These are phyloP conservation scores for Leptopilina myrica DNA, from an alignment of 2,888 invertebrate genomes.

Conservation along the genomic window DNA sequence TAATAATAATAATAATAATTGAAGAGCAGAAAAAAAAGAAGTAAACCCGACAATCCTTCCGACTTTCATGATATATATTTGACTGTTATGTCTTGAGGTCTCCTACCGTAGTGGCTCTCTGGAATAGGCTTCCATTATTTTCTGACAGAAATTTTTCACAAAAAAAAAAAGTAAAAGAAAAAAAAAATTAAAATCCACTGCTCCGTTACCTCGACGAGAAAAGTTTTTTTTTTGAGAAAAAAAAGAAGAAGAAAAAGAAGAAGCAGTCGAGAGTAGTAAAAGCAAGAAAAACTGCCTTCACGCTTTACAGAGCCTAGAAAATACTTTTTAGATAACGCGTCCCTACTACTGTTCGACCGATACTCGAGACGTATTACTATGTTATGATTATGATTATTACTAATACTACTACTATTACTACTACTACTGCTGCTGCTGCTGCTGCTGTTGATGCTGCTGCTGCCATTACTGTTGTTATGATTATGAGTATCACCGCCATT, in stretches of 20 bases:
- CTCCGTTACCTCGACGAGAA: conserved; percentile 17
- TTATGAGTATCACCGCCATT: conserved; percentile 55
- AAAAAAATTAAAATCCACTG: conserved; percentile 5
- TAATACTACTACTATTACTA: conserved; percentile 57
- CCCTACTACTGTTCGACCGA: conserved; percentile 59
- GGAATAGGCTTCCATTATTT: conserved; percentile 27
- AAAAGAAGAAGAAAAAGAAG: conserved; percentile 32
- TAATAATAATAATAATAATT: not conserved
- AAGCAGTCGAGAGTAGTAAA: conserved; percentile 51
- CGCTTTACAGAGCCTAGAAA: conserved; percentile 54
- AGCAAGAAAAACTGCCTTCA: conserved; percentile 56
- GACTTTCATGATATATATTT: not conserved
- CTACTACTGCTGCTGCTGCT: conserved; percentile 50
- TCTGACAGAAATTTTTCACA: not conserved
- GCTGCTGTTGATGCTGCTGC: conserved; percentile 50
- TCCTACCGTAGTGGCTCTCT: conserved; percentile 31
- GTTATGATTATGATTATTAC: conserved; percentile 56
- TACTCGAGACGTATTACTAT: conserved; percentile 58
- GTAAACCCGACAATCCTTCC: conserved; percentile 26
- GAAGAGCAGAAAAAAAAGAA: not conserved
- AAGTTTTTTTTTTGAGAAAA: not conserved
- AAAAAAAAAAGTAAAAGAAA: no score
- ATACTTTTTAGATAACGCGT: conserved; percentile 51
- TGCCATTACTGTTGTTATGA: conserved; percentile 57
- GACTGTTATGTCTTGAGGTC: not conserved